Percentiles rank a stretch among this genome's conserved stretches.
Evolutionary conservation across 2,113 vertebrate genomes (phyloP).

Genomic region (Sinocyclocheilus grahami): DNA sequence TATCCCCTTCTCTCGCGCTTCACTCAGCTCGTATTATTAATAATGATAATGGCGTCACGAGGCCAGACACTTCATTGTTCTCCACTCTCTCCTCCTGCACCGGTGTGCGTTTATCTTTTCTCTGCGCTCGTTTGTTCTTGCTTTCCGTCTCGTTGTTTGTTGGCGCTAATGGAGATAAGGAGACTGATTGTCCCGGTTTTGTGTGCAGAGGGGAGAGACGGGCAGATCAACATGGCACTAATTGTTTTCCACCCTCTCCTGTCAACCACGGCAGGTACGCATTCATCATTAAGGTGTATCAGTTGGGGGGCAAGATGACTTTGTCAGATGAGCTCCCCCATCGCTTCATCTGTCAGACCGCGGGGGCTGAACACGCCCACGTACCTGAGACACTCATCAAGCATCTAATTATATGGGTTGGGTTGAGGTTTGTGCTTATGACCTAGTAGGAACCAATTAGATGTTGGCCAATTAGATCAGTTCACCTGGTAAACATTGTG

Average conservation of each 20-base stretch:
- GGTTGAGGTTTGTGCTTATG: neutral
- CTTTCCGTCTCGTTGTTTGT: constrained; percentile 54
- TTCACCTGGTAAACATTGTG: neutral
- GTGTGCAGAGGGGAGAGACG: constrained; percentile 14
- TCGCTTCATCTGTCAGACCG: constrained; percentile 59
- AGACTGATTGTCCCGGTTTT: constrained; percentile 49
- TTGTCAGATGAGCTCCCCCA: constrained; percentile 64
- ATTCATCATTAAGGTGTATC: constrained; percentile 73
- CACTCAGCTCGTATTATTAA: constrained; percentile 47
- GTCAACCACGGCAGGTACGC: constrained; percentile 60
- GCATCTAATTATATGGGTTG: neutral
- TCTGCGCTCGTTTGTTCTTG: constrained; percentile 26
- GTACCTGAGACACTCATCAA: constrained; percentile 17
- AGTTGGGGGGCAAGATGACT: constrained; percentile 57
- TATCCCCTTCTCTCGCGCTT: constrained; percentile 6
- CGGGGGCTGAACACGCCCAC: neutral
- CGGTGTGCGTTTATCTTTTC: constrained; percentile 52
- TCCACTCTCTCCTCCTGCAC: constrained; percentile 48
- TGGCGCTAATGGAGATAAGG: constrained; percentile 60
- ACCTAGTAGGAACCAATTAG: neutral
- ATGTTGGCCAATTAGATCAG: neutral
- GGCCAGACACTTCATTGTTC: constrained; percentile 62
- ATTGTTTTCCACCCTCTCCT: constrained; percentile 73
- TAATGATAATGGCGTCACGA: constrained; percentile 61
- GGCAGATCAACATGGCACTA: constrained; percentile 72